phyloP scores from a whole-genome alignment of 1,140 invertebrate species.

The Homarus americanus region DNA sequence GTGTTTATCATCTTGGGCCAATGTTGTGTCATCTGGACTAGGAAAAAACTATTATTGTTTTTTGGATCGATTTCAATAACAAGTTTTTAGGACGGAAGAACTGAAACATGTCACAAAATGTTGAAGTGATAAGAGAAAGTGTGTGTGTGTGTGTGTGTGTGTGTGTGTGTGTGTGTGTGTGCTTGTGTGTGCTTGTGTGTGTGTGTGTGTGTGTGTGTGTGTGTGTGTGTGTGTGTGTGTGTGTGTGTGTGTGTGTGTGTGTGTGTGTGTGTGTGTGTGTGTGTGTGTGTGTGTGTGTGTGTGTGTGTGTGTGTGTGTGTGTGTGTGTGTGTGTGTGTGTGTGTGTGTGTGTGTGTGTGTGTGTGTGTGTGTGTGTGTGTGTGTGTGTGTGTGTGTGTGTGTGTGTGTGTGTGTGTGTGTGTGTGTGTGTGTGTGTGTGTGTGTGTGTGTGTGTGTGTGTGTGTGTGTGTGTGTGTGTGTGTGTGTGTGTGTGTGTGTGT shows the following conservation, averaged over 20 bases:
- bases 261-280: constrained; percentile 12
- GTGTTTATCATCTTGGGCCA: too few species aligned
- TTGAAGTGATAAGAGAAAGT: too few species aligned
- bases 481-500: constrained; percentile 12
- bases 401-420: background rate
- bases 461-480: background rate
- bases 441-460: background rate
- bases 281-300: constrained; percentile 13
- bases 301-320: constrained; percentile 1
- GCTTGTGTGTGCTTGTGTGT: background rate
- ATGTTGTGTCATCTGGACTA: too few species aligned
- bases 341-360: constrained; percentile 41
- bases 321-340: constrained; percentile 42
- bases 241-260: background rate
- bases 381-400: constrained; percentile 7
- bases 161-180: background rate
- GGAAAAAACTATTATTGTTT: too few species aligned
- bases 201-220: constrained; percentile 29
- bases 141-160: background rate
- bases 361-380: constrained; percentile 26
- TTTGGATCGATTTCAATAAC: too few species aligned
- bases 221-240: background rate
- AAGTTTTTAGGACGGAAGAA: too few species aligned
- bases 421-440: background rate
- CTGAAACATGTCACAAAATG: too few species aligned